Base-by-base conservation (phyloP, 64 coral and sea anemone genomes). In the Catalaphyllia jardinei region DNA sequence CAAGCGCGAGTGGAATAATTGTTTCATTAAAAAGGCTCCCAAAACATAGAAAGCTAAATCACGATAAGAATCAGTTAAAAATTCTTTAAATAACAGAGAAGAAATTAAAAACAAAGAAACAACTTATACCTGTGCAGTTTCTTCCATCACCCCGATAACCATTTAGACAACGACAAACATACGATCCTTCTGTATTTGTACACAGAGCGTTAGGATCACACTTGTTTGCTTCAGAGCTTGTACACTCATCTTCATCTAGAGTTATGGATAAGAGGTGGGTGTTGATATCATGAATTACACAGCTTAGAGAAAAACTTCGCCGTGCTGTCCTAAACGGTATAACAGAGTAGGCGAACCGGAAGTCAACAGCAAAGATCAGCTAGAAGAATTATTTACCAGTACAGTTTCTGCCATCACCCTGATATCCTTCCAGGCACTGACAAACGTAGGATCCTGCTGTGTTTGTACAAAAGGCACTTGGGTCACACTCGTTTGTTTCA, bases 381-480 rank as follows among this genome's bases (percentile, higher is more conserved):
- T 46, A 46, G 3, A 46, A 8, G 42, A 46, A 46, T 46, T 7
- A 46, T 46, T 46, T 57, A 63, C 79, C 79, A 22, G 29, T 10
- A 29, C 79, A 82, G 9, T 62, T 82, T 10, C 29, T 82, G 17
- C 77, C 77, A 31, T 79, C 77, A 11, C 79, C 79, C 29, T 38
- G 27, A 60, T 38, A 82, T 38, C 79, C 79, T 1, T 39, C 17
- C 31, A 59, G n/a, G 9, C 77, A 79, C 22, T 14, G 77, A 60
- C 77, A 79, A 4, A 25, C 28, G 77, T 79, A 79, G 16, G 52
- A 63, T 63, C 79, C 79, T 8, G 35, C 59, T 20, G 57, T 64
- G 79, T 82, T 82, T 16, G 29, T 63, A 82, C 79, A 82, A 5
- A 31, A 17, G 1, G 79, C 79, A 22, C 62, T 63, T 4, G 52